These are phyloP conservation scores for Rapana venosa DNA, from an alignment of 2,888 invertebrate species.

Conservation along the genomic window DNA sequence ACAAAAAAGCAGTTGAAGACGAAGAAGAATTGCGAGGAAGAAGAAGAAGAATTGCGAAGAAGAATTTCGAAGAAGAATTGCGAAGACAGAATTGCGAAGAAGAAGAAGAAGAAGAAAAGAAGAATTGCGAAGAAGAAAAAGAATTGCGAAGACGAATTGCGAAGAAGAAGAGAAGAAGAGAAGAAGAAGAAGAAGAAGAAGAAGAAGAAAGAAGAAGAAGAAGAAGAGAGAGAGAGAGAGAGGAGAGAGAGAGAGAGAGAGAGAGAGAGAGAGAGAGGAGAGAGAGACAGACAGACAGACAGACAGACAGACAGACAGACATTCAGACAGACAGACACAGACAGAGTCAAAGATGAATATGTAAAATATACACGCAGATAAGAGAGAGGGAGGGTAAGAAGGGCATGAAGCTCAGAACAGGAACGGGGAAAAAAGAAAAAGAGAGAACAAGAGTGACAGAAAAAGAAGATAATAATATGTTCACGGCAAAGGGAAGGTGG, in stretches of 20 bases:
- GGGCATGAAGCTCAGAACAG: neutral
- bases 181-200: neutral
- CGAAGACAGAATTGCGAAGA: too few relatives aligned
- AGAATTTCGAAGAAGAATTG: too few relatives aligned
- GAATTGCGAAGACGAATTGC: too few relatives aligned
- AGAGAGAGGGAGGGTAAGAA: neutral
- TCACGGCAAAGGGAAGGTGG: neutral
- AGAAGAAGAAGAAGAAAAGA: too few relatives aligned
- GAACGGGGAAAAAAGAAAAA: neutral
- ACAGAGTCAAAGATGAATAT: neutral
- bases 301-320: neutral
- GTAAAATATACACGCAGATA: too few relatives aligned
- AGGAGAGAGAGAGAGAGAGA: neutral
- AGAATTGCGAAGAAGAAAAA: too few relatives aligned
- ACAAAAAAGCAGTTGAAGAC: too few relatives aligned
- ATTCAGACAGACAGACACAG: neutral
- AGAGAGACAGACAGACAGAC: neutral
- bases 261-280: neutral
- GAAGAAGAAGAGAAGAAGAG: neutral
- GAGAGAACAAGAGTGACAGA: neutral
- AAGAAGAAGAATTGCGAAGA: too few relatives aligned
- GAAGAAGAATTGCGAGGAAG: too few relatives aligned
- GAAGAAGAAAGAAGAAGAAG: neutral
- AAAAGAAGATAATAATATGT: neutral
- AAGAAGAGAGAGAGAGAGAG: neutral